These are phyloP conservation scores for Xerus inauris DNA, from an alignment of 2,113 vertebrate species.

Conservation along the genomic window DNA sequence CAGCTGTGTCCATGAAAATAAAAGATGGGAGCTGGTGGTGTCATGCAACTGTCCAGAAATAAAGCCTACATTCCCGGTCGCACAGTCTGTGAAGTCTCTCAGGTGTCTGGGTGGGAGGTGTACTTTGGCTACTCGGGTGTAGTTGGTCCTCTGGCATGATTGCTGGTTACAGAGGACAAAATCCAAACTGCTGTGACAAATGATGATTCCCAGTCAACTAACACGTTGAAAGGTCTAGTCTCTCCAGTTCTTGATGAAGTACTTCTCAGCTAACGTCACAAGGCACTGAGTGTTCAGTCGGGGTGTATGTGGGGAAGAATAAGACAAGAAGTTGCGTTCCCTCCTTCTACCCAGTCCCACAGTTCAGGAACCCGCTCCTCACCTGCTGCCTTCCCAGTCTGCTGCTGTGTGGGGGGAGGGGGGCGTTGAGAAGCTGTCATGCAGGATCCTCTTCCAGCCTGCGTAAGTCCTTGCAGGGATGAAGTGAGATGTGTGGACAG, in stretches of 20 bases:
- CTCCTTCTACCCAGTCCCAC: accelerated
- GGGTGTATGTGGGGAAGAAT: accelerated
- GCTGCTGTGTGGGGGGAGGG: too few species aligned
- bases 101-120: neutral
- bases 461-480: neutral
- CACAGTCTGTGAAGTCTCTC: neutral
- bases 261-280: neutral
- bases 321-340: neutral
- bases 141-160: neutral
- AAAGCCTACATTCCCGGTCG: neutral
- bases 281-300: neutral
- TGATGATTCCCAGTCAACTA: neutral
- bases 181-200: slow-evolving; percentile 1
- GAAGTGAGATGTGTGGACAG: neutral
- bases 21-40: neutral
- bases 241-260: slow-evolving; percentile 4
- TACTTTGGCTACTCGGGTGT: slow-evolving; percentile 35
- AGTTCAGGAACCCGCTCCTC: neutral
- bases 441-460: too few species aligned
- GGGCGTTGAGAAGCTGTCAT: neutral
- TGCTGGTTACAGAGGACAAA: neutral
- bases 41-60: neutral
- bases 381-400: too few species aligned
- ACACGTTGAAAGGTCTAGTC: neutral
- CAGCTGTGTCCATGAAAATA: neutral